Conservation (phyloP, 2,797 vertebrate species). For the Avahi laniger region DNA sequence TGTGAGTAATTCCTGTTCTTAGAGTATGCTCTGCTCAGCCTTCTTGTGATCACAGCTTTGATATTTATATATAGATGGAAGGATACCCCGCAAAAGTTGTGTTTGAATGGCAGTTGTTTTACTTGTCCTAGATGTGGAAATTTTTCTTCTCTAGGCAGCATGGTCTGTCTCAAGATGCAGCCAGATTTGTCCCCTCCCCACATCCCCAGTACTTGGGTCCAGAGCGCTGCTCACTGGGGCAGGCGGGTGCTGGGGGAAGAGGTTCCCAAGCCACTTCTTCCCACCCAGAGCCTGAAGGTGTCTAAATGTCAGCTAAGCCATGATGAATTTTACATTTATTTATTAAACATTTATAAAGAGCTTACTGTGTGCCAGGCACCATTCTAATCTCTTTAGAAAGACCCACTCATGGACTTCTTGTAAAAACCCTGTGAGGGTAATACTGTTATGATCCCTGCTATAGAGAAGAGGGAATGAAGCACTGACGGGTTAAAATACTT, state of each 20-base stretch:
- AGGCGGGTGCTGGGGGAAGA: background rate
- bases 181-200: background rate
- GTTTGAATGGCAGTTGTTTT: background rate
- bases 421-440: background rate
- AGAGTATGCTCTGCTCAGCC: background rate
- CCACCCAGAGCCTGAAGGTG: background rate
- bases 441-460: background rate
- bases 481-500: background rate
- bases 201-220: background rate
- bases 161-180: background rate
- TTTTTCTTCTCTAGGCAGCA: background rate
- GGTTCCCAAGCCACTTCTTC: background rate
- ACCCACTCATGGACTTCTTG: background rate
- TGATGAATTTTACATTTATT: background rate
- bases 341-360: background rate
- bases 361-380: background rate
- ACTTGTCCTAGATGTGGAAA: background rate
- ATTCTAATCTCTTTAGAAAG: background rate
- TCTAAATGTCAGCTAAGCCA: background rate
- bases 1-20: background rate
- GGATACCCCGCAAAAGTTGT: background rate
- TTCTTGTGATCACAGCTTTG: background rate
- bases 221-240: background rate
- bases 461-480: background rate
- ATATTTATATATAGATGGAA: background rate